Percentiles rank a stretch among this genome's conserved stretches.
phyloP scores from a whole-genome alignment of 1,140 invertebrate genomes.

The Rhizoglyphus robini region DNA sequence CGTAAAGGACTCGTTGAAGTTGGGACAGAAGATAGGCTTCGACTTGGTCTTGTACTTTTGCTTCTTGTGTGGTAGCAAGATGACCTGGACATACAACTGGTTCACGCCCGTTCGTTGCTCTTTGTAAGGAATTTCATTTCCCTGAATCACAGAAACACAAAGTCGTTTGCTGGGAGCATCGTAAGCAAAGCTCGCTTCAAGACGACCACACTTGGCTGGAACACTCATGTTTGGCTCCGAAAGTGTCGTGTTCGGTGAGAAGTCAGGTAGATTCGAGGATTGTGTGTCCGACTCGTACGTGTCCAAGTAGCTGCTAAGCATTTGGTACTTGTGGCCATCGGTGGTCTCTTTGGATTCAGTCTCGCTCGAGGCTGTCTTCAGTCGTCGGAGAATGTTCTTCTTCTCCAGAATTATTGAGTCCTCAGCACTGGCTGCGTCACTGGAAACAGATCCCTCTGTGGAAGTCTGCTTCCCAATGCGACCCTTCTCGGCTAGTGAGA shows the following conservation, averaged over 20 bases:
- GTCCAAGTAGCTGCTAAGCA: neutral
- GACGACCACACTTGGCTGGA: conserved; percentile 43
- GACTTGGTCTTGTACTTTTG: conserved; percentile 86
- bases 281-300: neutral
- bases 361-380: neutral
- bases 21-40: conserved; percentile 59
- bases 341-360: neutral
- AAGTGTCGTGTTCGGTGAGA: conserved; percentile 21
- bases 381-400: neutral
- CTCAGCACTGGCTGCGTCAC: conserved; percentile 18
- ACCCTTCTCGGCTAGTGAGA: conserved; percentile 44
- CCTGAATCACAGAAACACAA: conserved; percentile 75
- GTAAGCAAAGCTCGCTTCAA: conserved; percentile 75
- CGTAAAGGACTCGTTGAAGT: conserved; percentile 81
- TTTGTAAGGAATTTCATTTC: conserved; percentile 57
- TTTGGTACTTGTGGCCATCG: neutral
- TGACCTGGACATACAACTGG: conserved; percentile 61
- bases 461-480: conserved; percentile 33
- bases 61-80: conserved; percentile 75
- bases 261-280: conserved; percentile 3
- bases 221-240: conserved; percentile 38
- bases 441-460: conserved; percentile 12
- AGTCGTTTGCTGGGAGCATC: conserved; percentile 74
- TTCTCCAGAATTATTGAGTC: neutral
- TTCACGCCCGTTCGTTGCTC: conserved; percentile 50